A percentile compares a stretch with the other conserved stretches of the same genome.
phyloP scores from a whole-genome alignment of 1,140 invertebrate species.

The Wasmannia auropunctata region DNA sequence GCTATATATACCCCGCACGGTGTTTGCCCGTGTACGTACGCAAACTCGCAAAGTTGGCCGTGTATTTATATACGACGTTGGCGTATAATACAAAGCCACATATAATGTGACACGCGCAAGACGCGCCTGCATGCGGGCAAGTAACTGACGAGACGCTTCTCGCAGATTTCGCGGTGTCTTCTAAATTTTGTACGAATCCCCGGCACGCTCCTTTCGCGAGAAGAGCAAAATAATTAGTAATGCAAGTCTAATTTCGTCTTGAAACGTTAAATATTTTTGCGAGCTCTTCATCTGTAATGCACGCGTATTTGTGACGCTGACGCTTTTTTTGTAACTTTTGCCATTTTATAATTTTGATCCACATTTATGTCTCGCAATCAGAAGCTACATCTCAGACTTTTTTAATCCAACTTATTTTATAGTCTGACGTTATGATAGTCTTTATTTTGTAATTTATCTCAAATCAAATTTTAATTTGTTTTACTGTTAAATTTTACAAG shows the following conservation, averaged over 20 bases:
- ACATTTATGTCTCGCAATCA: not conserved
- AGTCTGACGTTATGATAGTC: not conserved
- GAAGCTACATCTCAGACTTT: not conserved
- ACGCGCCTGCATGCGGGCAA: not conserved
- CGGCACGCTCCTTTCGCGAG: not conserved
- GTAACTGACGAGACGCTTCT: conserved; percentile 5
- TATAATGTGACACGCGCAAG: conserved; percentile 50
- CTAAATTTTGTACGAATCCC: conserved; percentile 16
- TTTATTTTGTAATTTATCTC: not conserved
- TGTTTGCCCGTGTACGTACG: not conserved
- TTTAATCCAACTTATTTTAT: not conserved
- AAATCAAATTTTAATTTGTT: not conserved
- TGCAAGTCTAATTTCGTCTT: not conserved
- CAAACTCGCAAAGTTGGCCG: conserved; percentile 40
- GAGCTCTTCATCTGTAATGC: not conserved
- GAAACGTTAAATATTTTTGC: not conserved
- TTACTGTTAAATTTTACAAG: not conserved
- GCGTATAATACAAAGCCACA: conserved; percentile 44
- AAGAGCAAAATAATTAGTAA: not conserved
- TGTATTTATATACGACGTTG: conserved; percentile 45
- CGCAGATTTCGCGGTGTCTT: conserved; percentile 32
- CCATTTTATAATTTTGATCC: not conserved
- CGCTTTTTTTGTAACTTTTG: not conserved
- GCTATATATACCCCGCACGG: not conserved
- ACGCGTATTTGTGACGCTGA: not conserved